A percentile compares a stretch with the other conserved stretches of the same genome.
Evolutionary conservation across 2,113 vertebrate genomes (phyloP).

Genomic region (Trachemys scripta): DNA sequence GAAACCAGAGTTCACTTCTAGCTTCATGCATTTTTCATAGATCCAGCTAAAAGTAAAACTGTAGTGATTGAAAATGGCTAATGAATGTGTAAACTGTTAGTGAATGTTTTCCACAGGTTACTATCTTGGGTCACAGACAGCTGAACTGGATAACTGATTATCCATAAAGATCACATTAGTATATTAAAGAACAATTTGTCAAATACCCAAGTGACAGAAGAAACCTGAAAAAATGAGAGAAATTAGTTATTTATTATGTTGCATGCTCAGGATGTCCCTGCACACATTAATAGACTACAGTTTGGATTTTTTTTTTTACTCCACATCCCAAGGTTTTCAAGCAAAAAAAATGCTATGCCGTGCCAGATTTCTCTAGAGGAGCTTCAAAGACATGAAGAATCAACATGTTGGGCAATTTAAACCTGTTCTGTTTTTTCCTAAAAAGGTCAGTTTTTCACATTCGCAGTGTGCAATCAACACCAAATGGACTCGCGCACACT

Average conservation of each 20-base stretch:
- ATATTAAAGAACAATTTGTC: not conserved
- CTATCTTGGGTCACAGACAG: not conserved
- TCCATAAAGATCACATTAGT: constrained; percentile 26
- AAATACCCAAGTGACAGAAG: fast-evolving
- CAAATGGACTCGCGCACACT: not conserved
- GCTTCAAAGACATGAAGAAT: not conserved
- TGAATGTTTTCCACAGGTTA: constrained; percentile 27
- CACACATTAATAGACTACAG: not conserved
- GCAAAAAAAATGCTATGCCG: not conserved
- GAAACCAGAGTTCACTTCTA: constrained; percentile 18
- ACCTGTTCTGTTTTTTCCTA: fast-evolving
- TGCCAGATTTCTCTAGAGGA: not conserved
- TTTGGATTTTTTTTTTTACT: not conserved
- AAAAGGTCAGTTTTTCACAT: not conserved
- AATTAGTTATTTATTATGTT: not conserved
- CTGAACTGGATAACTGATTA: constrained; percentile 47
- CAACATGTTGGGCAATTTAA: not conserved
- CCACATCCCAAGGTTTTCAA: not conserved
- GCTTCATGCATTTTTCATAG: constrained; percentile 64
- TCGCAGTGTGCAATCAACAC: not conserved
- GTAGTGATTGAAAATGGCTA: constrained; percentile 67
- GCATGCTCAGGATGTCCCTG: not conserved
- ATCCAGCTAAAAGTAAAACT: constrained; percentile 56
- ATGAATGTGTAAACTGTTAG: constrained; percentile 51
- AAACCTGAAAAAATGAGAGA: not conserved